Conservation (phyloP, 2,113 vertebrate genomes). For the Oryzias javanicus region DNA sequence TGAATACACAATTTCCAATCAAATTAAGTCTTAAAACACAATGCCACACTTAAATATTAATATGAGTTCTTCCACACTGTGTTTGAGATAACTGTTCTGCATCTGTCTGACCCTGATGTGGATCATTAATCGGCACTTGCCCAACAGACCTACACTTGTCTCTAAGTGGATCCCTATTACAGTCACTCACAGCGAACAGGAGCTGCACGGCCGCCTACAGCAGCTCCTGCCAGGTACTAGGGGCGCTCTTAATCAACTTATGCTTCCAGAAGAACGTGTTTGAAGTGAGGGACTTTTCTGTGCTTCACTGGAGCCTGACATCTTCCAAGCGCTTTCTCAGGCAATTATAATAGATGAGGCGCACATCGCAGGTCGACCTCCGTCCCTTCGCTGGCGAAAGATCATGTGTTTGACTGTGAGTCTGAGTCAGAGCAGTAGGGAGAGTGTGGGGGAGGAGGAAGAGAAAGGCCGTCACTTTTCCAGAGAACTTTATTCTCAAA, state of each 20-base stretch:
- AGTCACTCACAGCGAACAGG: slow-evolving; percentile 63
- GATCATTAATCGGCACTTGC: slow-evolving; percentile 63
- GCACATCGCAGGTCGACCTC: slow-evolving; percentile 45
- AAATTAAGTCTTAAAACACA: slow-evolving; percentile 2
- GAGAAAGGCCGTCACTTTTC: slow-evolving; percentile 31
- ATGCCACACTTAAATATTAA: slow-evolving; percentile 25
- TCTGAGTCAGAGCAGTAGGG: slow-evolving; percentile 21
- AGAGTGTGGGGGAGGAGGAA: slow-evolving; percentile 21
- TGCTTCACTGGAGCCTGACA: slow-evolving; percentile 62
- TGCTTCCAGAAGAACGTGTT: slow-evolving; percentile 35
- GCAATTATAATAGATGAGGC: slow-evolving; percentile 68
- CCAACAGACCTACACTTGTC: slow-evolving; percentile 49
- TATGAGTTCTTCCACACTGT: slow-evolving; percentile 41
- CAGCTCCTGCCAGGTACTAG: slow-evolving; percentile 53
- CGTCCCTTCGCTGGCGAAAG: slow-evolving; percentile 31
- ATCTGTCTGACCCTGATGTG: slow-evolving; percentile 54
- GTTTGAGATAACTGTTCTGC: slow-evolving; percentile 54
- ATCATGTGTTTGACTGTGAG: slow-evolving; percentile 30
- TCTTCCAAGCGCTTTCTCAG: slow-evolving; percentile 63
- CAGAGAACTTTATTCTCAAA: slow-evolving; percentile 50
- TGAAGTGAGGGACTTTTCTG: slow-evolving; percentile 60
- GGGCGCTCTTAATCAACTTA: not conserved
- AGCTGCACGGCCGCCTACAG: slow-evolving; percentile 29
- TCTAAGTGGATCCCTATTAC: slow-evolving; percentile 68
- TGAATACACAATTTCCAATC: too few relatives aligned